phyloP scores from a whole-genome alignment of 2,113 vertebrate species.

The Ageneiosus marmoratus region DNA sequence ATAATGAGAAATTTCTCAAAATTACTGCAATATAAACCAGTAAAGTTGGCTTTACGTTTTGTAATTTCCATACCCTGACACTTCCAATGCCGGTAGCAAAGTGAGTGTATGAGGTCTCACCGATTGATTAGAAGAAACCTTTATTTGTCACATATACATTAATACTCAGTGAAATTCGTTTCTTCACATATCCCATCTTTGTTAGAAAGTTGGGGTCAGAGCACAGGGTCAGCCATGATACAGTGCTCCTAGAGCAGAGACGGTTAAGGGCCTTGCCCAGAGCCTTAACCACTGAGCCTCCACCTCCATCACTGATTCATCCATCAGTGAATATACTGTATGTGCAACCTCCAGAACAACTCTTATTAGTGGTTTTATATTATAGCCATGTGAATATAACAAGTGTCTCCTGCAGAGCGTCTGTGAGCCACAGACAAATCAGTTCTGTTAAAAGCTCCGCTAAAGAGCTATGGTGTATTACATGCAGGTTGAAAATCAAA shows the following conservation, averaged over 20 bases:
- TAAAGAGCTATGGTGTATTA: neutral
- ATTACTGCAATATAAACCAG: neutral
- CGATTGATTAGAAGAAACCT: neutral
- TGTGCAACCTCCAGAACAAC: neutral
- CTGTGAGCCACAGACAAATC: neutral
- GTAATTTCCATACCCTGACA: neutral
- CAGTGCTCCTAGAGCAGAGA: no score
- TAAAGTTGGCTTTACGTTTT: neutral
- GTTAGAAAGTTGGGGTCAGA: no score
- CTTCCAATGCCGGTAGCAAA: neutral
- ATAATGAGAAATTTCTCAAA: neutral
- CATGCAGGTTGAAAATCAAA: neutral
- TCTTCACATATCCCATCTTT: no score
- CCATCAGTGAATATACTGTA: neutral
- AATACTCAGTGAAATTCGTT: neutral
- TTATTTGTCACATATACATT: neutral
- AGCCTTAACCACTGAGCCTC: no score
- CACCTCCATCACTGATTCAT: no score
- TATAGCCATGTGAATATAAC: neutral
- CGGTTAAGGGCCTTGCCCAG: no score
- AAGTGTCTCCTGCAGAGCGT: neutral
- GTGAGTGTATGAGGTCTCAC: neutral
- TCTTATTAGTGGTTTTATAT: neutral
- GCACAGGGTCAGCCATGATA: no score
- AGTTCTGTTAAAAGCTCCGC: neutral